Percentiles rank a stretch among this genome's conserved stretches.
Evolutionary conservation across 2,113 vertebrate species (phyloP).

Genomic region (Triplophysa tibetana): DNA sequence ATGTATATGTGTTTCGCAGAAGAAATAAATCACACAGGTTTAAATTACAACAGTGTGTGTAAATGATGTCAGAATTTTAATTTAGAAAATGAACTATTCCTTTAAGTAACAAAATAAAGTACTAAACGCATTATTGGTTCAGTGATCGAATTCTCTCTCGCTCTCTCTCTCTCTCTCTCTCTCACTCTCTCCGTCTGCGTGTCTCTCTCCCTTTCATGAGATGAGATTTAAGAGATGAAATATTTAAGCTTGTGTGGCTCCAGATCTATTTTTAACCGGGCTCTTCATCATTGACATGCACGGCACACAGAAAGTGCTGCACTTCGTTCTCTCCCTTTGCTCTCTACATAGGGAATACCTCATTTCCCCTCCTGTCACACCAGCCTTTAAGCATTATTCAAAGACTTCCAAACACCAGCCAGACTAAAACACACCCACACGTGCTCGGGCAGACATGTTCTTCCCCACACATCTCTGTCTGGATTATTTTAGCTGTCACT

Average conservation of each 20-base stretch:
- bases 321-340: constrained; percentile 5
- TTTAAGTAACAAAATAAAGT: no score
- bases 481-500: constrained; percentile 26
- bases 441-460: background rate
- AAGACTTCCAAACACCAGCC: constrained; percentile 20
- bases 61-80: no score
- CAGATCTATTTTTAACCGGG: constrained; percentile 42
- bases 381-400: constrained; percentile 19
- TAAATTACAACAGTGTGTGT: no score
- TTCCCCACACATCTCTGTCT: constrained; percentile 4
- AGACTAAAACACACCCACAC: constrained; percentile 12
- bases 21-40: no score
- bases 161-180: constrained; percentile 33
- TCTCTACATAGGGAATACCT: constrained; percentile 38
- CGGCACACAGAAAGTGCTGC: constrained; percentile 13
- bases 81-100: no score
- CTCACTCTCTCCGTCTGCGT: constrained; percentile 11
- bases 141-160: background rate
- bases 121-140: no score
- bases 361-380: constrained; percentile 17
- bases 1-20: no score
- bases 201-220: constrained; percentile 32
- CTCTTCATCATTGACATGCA: constrained; percentile 31
- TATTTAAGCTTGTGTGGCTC: constrained; percentile 66
- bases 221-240: constrained; percentile 61